Percentiles rank a stretch among this genome's conserved stretches.
These are phyloP conservation scores for Autographa gamma DNA, from an alignment of 2,888 invertebrate genomes.

Conservation along the genomic window DNA sequence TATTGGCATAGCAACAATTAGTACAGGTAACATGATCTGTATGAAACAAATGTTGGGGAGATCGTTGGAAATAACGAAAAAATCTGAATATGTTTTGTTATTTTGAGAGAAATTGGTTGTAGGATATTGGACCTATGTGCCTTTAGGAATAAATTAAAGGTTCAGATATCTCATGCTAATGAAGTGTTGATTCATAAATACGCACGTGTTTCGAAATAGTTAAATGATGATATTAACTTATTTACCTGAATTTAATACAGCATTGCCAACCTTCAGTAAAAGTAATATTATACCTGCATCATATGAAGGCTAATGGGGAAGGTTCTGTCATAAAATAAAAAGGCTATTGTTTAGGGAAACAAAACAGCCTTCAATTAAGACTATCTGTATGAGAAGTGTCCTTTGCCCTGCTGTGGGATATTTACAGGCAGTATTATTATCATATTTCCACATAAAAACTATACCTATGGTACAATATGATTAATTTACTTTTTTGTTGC, in stretches of 20 bases:
- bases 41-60: too few species aligned
- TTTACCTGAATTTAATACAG: too few species aligned
- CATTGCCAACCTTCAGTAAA: too few species aligned
- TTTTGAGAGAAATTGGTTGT: too few species aligned
- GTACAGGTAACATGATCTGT: not conserved
- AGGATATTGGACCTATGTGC: too few species aligned
- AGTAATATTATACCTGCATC: not conserved
- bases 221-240: too few species aligned
- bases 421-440: not conserved
- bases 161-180: too few species aligned
- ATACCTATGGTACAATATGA: not conserved
- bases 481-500: not conserved
- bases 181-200: too few species aligned
- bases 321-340: not conserved
- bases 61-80: too few species aligned
- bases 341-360: not conserved
- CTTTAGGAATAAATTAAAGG: too few species aligned
- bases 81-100: too few species aligned
- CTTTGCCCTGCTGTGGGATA: not conserved
- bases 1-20: conserved; percentile 2
- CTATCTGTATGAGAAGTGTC: not conserved
- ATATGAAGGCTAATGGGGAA: not conserved
- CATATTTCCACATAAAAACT: not conserved
- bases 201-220: too few species aligned
- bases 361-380: not conserved